Percentiles rank a stretch among this genome's conserved stretches.
Evolutionary conservation across 2,797 vertebrate genomes (phyloP).

Genomic region (Pangasius krempfi): DNA sequence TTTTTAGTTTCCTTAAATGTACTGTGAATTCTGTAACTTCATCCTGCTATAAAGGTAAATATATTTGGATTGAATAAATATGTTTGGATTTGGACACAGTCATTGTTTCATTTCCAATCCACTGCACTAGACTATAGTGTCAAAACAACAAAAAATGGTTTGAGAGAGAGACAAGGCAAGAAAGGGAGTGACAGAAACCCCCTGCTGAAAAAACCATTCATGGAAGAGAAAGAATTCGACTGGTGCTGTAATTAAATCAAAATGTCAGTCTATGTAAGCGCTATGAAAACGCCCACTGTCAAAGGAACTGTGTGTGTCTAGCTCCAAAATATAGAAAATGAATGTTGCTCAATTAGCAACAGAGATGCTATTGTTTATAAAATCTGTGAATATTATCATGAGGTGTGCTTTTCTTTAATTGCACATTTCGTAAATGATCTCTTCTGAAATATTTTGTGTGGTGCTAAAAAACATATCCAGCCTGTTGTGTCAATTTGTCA

Average conservation of each 20-base stretch:
- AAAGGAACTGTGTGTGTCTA: background rate
- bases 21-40: background rate
- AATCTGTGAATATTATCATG: background rate
- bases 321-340: conserved; percentile 16
- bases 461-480: background rate
- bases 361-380: conserved; percentile 22
- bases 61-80: background rate
- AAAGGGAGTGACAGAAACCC: background rate
- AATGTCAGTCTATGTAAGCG: background rate
- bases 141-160: conserved; percentile 1
- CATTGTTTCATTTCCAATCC: background rate
- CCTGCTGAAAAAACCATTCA: conserved; percentile 19
- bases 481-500: background rate
- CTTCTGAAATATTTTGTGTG: background rate
- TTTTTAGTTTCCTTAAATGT: background rate
- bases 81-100: background rate
- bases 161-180: background rate
- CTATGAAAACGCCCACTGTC: conserved; percentile 2
- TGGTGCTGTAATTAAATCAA: conserved; percentile 33
- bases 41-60: background rate
- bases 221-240: conserved; percentile 15
- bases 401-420: background rate
- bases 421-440: background rate
- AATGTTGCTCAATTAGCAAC: conserved; percentile 27
- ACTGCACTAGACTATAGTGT: background rate